phyloP scores from a whole-genome alignment of 2,888 invertebrate genomes.

The Rutpela maculata region DNA sequence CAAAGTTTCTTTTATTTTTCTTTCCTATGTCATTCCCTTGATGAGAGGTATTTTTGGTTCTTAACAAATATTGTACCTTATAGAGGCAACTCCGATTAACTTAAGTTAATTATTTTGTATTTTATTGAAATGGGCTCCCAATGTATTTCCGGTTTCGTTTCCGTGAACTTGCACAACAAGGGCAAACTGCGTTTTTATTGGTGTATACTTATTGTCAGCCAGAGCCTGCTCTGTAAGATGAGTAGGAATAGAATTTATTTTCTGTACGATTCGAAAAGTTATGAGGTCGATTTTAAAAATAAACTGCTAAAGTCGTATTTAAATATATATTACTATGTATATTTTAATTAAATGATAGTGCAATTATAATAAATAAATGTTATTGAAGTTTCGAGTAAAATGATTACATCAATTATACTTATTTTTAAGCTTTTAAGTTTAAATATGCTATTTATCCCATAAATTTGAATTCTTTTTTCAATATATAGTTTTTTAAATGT shows the following conservation, averaged over 20 bases:
- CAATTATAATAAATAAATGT: not conserved
- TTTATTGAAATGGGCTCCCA: too few species aligned
- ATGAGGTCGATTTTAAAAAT: not conserved
- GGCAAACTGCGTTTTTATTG: not conserved
- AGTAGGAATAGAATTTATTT: conserved; percentile 1
- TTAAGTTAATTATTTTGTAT: too few species aligned
- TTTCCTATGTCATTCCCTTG: too few species aligned
- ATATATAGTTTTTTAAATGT: conserved; percentile 6
- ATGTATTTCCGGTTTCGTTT: too few species aligned
- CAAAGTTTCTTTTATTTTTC: too few species aligned
- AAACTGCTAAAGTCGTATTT: not conserved
- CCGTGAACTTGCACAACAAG: too few species aligned
- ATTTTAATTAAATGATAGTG: conserved; percentile 2
- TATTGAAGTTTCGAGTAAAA: not conserved
- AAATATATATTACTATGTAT: conserved; percentile 2
- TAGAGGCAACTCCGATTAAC: too few species aligned
- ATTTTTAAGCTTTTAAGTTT: not conserved
- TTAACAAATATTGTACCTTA: too few species aligned
- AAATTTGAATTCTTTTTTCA: not conserved
- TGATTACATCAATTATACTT: conserved; percentile 7
- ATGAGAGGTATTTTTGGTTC: too few species aligned
- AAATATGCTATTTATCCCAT: not conserved
- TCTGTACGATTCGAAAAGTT: not conserved
- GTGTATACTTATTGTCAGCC: not conserved
- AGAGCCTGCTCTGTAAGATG: not conserved